These are phyloP conservation scores for Pomatostomus ruficeps DNA, from an alignment of 2,113 vertebrate species.

Conservation along the genomic window DNA sequence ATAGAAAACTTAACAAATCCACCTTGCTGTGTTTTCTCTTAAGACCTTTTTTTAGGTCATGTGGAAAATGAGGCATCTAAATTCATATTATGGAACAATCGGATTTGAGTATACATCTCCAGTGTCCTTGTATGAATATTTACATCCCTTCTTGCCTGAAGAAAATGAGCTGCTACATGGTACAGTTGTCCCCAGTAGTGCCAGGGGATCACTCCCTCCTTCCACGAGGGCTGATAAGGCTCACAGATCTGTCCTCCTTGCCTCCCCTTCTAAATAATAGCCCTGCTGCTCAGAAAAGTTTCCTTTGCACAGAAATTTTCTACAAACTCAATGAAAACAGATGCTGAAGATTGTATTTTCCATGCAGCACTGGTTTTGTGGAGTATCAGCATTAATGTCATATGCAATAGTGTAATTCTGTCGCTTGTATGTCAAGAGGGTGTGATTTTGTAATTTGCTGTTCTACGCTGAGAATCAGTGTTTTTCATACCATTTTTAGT, in stretches of 20 bases:
- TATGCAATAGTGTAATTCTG: background rate
- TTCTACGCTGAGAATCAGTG: background rate
- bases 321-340: background rate
- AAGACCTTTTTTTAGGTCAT: background rate
- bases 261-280: background rate
- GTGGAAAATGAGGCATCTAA: constrained; percentile 39
- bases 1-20: background rate
- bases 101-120: constrained; percentile 31
- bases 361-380: background rate
- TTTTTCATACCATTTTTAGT: background rate
- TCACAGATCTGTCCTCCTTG: background rate
- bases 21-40: background rate
- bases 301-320: background rate
- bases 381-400: background rate
- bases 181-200: background rate
- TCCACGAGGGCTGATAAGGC: background rate
- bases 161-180: background rate
- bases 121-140: background rate
- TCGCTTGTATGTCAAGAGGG: background rate
- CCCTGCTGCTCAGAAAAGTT: background rate
- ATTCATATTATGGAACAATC: constrained; percentile 41
- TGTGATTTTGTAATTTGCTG: background rate
- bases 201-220: background rate
- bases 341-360: background rate
- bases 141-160: background rate